These are phyloP conservation scores for Drosophila subobscura DNA, from an alignment of 1,140 invertebrate species.

Conservation along the genomic window DNA sequence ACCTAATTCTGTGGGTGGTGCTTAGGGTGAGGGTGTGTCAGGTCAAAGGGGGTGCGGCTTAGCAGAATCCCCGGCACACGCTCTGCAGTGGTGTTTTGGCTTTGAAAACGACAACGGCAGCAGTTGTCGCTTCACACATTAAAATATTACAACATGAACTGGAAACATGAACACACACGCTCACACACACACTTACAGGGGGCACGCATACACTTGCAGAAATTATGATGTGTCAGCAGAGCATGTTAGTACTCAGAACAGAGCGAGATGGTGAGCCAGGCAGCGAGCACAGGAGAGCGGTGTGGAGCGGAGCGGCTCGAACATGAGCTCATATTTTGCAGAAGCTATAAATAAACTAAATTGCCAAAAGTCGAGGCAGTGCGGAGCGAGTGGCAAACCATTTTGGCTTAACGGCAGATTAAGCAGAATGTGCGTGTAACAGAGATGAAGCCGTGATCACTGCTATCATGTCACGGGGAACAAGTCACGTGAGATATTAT, in stretches of 20 bases:
- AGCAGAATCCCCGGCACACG: neutral
- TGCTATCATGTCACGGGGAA: neutral
- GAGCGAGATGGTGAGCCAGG: too few species aligned
- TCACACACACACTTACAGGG: constrained; percentile 16
- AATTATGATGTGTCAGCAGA: constrained; percentile 79
- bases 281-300: neutral
- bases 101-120: constrained; percentile 73
- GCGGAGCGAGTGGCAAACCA: constrained; percentile 30
- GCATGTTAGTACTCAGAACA: constrained; percentile 33
- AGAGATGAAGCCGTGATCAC: constrained; percentile 33
- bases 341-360: constrained; percentile 78
- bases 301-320: constrained; percentile 17
- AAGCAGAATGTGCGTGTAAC: constrained; percentile 50
- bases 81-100: constrained; percentile 11
- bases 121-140: constrained; percentile 79
- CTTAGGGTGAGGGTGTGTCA: neutral
- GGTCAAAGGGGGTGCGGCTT: too few species aligned
- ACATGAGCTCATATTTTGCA: constrained; percentile 70
- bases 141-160: constrained; percentile 81
- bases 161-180: constrained; percentile 66
- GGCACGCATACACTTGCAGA: constrained; percentile 49
- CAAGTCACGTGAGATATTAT: neutral
- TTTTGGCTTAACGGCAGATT: constrained; percentile 70
- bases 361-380: constrained; percentile 69
- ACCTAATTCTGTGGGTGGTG: constrained; percentile 28